phyloP scores from a whole-genome alignment of 2,888 invertebrate genomes.

The Lasioglossum pauxillum region DNA sequence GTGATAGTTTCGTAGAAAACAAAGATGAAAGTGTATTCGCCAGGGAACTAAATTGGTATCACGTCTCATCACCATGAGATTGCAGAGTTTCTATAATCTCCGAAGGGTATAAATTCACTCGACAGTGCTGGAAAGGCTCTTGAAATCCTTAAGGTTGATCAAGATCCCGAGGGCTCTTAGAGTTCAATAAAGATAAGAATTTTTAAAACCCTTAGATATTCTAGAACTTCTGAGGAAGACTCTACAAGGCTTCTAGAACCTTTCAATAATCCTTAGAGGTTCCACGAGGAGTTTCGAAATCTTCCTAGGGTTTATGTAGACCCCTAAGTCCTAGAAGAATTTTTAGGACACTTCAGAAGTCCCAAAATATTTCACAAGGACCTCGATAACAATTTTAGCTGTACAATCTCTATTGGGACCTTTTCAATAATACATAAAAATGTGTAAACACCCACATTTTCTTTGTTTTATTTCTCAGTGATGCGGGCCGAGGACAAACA shows the following conservation, averaged over 20 bases:
- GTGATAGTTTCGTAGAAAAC: conserved; percentile 7
- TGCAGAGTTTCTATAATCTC: neutral
- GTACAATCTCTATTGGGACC: neutral
- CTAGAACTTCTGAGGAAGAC: neutral
- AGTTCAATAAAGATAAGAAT: neutral
- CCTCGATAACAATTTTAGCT: neutral
- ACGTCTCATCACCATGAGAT: neutral
- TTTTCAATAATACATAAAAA: neutral
- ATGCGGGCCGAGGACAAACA: conserved; percentile 6
- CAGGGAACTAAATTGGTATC: conserved; percentile 56
- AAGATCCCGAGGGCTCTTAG: neutral
- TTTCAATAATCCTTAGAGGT: neutral
- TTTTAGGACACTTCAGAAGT: neutral
- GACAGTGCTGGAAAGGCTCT: neutral
- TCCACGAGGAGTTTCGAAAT: neutral
- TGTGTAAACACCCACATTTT: neutral
- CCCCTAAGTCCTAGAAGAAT: neutral
- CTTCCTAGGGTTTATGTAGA: neutral
- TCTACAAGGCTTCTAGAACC: neutral
- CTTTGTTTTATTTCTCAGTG: neutral
- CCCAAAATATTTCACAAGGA: neutral
- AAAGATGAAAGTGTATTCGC: conserved; percentile 28
- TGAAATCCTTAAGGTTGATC: neutral
- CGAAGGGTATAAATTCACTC: neutral
- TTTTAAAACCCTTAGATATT: neutral